Base-by-base conservation (phyloP, 2,113 vertebrate species). In the Lamprologus ornatipinnis region DNA sequence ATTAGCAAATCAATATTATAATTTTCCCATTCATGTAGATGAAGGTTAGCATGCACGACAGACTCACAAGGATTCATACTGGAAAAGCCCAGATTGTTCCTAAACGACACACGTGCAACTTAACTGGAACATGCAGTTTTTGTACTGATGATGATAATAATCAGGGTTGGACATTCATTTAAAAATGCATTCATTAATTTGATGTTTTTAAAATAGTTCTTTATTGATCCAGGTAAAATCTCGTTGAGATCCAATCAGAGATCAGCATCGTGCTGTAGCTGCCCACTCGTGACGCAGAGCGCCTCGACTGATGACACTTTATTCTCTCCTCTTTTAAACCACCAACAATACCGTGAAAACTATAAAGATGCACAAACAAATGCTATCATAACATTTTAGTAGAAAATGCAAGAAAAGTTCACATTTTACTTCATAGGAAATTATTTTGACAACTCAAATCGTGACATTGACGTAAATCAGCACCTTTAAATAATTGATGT, bases 401-500 rank as follows among this genome's bases (percentile, higher is more conserved):
- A 6, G 53, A 54, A 54, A 23, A 54, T 2, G 5, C 28, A 60
- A 60, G 15, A 33, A 19, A 33, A 19, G 28, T 33, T 60, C 28
- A 33, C 15, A 33, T 60, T 60, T 33, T 33, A 19, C 57, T 60
- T 3, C 2, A 60, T 60, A 60, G 57, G 3, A 60, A 60, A 33
- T 33, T 33, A 11, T 33, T 19, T 33, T 19, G 9, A 19, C 3
- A 11, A 60, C 3, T 60, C 28, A 13, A 10, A 10, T 60, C 1
- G 3, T 33, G 58, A 1, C 58, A 60, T 0, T 60, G 15, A 33
- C 0, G 5, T 60, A 60, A 60, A 60, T 19, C 57, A 11, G 28
- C 57, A 19, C 28, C 57, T 33, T 6, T 60, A 33, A 19, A 60
- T 5, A 4, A 19, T 33, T 33, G 9, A 33, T 60, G 57, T 33